phyloP scores from a whole-genome alignment of 2,113 vertebrate genomes.

The Poicephalus gulielmi region DNA sequence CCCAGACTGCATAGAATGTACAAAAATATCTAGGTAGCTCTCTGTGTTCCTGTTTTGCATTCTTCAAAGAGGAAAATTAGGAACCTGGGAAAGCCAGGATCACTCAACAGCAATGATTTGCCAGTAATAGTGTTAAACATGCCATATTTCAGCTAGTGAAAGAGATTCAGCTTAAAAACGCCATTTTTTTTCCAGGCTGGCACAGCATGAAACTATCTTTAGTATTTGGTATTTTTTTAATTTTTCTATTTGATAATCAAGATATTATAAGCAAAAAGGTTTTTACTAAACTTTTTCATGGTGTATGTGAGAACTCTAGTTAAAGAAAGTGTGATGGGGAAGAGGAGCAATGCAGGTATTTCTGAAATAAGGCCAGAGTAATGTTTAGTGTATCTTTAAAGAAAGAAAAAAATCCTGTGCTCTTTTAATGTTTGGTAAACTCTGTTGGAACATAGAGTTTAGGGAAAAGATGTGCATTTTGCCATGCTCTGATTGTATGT shows the following conservation, averaged over 20 bases:
- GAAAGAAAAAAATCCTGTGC: background rate
- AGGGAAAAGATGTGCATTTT: background rate
- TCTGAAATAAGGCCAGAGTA: background rate
- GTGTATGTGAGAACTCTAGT: background rate
- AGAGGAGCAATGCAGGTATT: background rate
- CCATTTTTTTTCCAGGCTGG: background rate
- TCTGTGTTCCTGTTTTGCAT: background rate
- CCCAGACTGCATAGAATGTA: background rate
- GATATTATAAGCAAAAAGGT: background rate
- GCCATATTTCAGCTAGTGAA: background rate
- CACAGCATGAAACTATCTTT: background rate
- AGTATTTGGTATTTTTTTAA: background rate
- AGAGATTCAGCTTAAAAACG: background rate
- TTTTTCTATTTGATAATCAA: background rate
- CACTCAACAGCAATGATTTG: background rate
- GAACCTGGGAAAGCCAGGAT: background rate
- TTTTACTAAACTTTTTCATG: background rate
- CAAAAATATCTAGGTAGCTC: background rate
- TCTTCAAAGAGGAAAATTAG: background rate
- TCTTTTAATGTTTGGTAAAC: background rate
- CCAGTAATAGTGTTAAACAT: background rate
- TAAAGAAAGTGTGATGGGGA: background rate
- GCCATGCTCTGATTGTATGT: background rate
- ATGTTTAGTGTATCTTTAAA: background rate
- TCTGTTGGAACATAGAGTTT: background rate